A percentile compares a stretch with the other conserved stretches of the same genome.
These are phyloP conservation scores for Chrosomus eos DNA, from an alignment of 2,797 vertebrate species.

Conservation along the genomic window DNA sequence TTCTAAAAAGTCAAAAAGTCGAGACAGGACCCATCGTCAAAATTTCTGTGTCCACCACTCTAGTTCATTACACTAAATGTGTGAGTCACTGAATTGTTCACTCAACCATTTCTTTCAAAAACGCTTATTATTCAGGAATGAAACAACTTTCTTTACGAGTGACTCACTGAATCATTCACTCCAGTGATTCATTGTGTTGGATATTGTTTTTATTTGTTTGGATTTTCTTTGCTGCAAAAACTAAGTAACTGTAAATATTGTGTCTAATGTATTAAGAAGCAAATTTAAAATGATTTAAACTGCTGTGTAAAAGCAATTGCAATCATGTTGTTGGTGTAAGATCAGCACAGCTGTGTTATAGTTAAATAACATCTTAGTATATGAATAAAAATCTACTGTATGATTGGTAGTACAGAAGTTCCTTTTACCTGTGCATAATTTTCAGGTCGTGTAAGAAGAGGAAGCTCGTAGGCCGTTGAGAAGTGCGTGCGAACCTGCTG, in stretches of 20 bases:
- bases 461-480: slow-evolving; percentile 94
- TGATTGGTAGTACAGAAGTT: background rate
- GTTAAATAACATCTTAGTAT: background rate
- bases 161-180: background rate
- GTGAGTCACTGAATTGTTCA: background rate
- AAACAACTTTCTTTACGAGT: background rate
- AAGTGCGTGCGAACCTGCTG: slow-evolving; percentile 98
- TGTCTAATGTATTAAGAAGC: background rate
- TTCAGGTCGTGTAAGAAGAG: slow-evolving; percentile 92
- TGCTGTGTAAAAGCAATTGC: background rate
- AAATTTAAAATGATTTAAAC: background rate
- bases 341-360: background rate
- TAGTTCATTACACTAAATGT: no score
- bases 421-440: slow-evolving; percentile 93
- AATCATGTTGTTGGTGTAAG: background rate
- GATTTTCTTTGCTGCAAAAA: no score
- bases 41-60: no score
- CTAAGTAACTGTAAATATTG: background rate
- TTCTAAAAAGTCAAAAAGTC: no score
- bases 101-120: background rate
- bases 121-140: background rate
- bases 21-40: no score
- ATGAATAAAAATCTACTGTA: background rate
- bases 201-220: no score
- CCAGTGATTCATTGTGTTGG: background rate